Evolutionary conservation across 30 jellyfish, hydroid and myxozoan genomes (phyloP).

Genomic region (Pseudorhiza aurosa): DNA sequence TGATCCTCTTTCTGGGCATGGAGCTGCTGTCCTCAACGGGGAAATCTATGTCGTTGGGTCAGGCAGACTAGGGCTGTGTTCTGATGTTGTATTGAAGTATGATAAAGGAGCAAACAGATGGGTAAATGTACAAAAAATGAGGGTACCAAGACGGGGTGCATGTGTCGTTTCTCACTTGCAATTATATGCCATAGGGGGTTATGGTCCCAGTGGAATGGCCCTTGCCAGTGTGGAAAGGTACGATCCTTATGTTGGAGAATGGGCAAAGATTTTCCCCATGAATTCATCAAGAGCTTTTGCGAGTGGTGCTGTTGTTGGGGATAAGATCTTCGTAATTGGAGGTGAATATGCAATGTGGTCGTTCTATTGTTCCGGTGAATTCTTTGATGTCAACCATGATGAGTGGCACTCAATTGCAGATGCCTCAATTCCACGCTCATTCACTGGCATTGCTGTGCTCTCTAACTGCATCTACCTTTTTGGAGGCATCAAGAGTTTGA

Average conservation of each 20-base stretch:
- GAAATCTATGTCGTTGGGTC: slow-evolving; percentile 94
- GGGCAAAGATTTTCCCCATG: slow-evolving; percentile 98
- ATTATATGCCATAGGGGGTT: slow-evolving; percentile 96
- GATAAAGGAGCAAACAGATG: slow-evolving; percentile 52
- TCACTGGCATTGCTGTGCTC: slow-evolving; percentile 71
- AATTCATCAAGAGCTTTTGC: slow-evolving; percentile 95
- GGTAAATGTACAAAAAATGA: slow-evolving; percentile 68
- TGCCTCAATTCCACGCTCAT: slow-evolving; percentile 84
- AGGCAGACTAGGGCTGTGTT: slow-evolving; percentile 64
- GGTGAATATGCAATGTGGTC: slow-evolving; percentile 99
- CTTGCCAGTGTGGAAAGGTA: slow-evolving; percentile 96
- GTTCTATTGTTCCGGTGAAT: slow-evolving; percentile 96
- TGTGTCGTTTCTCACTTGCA: slow-evolving; percentile 90
- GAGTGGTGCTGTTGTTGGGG: slow-evolving; percentile 90
- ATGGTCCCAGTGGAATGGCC: slow-evolving; percentile 90
- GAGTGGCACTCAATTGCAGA: slow-evolving; percentile 94
- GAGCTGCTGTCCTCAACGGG: slow-evolving; percentile 80
- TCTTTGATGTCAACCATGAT: slow-evolving; percentile 80
- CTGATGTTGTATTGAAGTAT: slow-evolving; percentile 74
- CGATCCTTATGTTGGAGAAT: slow-evolving; percentile 87
- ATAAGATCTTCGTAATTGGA: slow-evolving; percentile 89
- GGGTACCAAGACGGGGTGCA: slow-evolving; percentile 94
- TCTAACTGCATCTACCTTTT: slow-evolving; percentile 67
- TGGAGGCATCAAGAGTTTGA: slow-evolving; percentile 88
- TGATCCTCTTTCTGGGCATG: slow-evolving; percentile 75